Evolutionary conservation across 2,797 vertebrate genomes (phyloP), one percentile per base, ranked within the genome.

Genomic region (Pterois miles): DNA sequence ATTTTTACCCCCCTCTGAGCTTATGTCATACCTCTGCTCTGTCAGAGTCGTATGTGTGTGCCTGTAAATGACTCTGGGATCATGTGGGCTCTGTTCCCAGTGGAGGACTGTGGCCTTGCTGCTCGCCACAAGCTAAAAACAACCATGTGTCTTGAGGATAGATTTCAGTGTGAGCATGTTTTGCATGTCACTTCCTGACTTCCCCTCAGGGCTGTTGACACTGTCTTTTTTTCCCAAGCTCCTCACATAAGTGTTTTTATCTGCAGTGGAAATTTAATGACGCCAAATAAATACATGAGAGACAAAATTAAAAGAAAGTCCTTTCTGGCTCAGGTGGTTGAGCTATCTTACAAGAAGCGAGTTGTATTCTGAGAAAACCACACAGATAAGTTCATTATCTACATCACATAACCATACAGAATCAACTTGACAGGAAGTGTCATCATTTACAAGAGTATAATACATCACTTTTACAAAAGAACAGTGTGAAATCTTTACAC

Each of bases 131-230:
- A 83, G 76, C 82, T 74, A 75, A 85, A 84, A 90, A 70, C 50
- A 84, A 50, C 46, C 1, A 62, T 18, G 65, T 6, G 67, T 75
- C 81, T 75, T 13, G 84, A 85, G 78, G 82, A 54, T 6, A 54
- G 65, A 60, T 65, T 59, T 67, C 0, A 8, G 88, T 81, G 48
- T 40, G 80, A 88, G 90, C 87, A 87, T 82, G 86, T 88, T 85
- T 65, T 86, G 85, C 81, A 68, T 87, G 74, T 85, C 23, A 77
- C 75, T 81, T 86, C 80, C 69, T 84, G 72, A 78, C 77, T 77
- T 74, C 66, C 77, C 77, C 79, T 73, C 58, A 72, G 74, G 86
- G 74, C 59, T 66, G 78, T 78, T 86, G 78, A 85, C 68, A 75
- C 52, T 68, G 59, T 63, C 53, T 59, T 23, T 66, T 65, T 57